Evolutionary conservation across 2,888 invertebrate species (phyloP).

Genomic region (Blastobasis adustella): DNA sequence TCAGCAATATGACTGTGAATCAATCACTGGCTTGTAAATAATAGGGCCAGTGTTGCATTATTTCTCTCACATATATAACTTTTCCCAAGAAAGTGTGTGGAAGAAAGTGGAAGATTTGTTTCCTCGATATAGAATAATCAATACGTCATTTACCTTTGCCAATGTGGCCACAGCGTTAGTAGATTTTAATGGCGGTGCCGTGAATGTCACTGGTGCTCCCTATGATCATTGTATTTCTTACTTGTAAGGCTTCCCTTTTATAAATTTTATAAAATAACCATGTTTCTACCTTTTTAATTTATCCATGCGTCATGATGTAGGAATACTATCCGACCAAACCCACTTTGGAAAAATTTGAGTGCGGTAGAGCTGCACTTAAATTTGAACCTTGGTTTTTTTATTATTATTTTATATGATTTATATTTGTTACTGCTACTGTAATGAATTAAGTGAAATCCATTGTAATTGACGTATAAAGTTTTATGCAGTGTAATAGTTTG

Average conservation of each 20-base stretch:
- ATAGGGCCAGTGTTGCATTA: no score
- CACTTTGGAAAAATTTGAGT: no score
- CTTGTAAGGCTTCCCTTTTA: conserved; percentile 41
- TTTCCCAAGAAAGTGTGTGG: no score
- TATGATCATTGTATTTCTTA: conserved; percentile 14
- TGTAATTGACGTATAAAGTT: conserved; percentile 47
- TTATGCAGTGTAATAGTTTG: conserved; percentile 69
- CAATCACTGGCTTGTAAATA: no score
- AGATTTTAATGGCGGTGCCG: conserved; percentile 34
- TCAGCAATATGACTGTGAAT: no score
- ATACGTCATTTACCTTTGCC: no score
- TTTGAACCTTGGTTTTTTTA: conserved; percentile 11
- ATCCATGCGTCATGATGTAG: no score
- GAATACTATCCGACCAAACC: no score
- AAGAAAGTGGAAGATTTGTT: no score
- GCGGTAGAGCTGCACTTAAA: not conserved
- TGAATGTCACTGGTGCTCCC: conserved; percentile 48
- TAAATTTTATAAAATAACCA: conserved; percentile 25
- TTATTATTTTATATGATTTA: conserved; percentile 30
- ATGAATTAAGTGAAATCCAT: conserved; percentile 19
- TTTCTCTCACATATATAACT: no score
- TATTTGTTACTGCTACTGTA: conserved; percentile 30
- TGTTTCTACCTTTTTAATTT: no score
- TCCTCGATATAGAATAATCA: no score
- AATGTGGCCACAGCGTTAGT: not conserved